Percentiles rank a stretch among this genome's conserved stretches.
Evolutionary conservation across 2,888 invertebrate species (phyloP).

Genomic region (Prionchulus punctatus): DNA sequence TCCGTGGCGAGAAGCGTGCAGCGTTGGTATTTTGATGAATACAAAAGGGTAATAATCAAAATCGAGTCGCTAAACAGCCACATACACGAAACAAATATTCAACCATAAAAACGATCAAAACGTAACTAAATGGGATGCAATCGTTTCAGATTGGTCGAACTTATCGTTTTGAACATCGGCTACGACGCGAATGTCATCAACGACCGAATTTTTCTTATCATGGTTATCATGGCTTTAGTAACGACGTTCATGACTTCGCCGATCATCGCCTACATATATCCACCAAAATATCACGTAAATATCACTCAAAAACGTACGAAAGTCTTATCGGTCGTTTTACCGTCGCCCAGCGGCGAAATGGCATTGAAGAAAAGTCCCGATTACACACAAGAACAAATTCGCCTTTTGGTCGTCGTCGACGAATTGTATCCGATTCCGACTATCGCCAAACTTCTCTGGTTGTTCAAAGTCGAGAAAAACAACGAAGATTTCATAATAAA

Average conservation of each 20-base stretch:
- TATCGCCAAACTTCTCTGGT: slow-evolving; percentile 9
- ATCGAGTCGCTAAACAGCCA: neutral
- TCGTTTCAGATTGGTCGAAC: slow-evolving; percentile 11
- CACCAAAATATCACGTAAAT: slow-evolving; percentile 12
- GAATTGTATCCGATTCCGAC: slow-evolving; percentile 12
- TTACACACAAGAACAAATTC: neutral
- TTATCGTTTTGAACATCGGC: slow-evolving; percentile 14
- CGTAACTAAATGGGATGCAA: neutral
- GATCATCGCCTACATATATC: slow-evolving; percentile 12
- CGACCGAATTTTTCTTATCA: slow-evolving; percentile 13
- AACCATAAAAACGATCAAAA: neutral
- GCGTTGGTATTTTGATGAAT: slow-evolving; percentile 15
- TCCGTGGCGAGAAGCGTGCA: slow-evolving; percentile 13
- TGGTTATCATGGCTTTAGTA: slow-evolving; percentile 14
- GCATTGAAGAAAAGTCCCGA: neutral
- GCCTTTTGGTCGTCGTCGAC: slow-evolving; percentile 11
- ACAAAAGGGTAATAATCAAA: slow-evolving; percentile 12
- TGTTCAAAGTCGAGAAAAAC: slow-evolving; percentile 10
- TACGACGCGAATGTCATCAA: slow-evolving; percentile 13
- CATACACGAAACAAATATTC: no score
- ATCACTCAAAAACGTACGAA: no score
- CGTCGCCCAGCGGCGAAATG: neutral
- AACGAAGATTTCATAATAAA: neutral
- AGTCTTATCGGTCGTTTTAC: neutral
- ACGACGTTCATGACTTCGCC: slow-evolving; percentile 15